Base-by-base conservation (phyloP, 1,140 invertebrate species). In the Mizuhopecten yessoensis region DNA sequence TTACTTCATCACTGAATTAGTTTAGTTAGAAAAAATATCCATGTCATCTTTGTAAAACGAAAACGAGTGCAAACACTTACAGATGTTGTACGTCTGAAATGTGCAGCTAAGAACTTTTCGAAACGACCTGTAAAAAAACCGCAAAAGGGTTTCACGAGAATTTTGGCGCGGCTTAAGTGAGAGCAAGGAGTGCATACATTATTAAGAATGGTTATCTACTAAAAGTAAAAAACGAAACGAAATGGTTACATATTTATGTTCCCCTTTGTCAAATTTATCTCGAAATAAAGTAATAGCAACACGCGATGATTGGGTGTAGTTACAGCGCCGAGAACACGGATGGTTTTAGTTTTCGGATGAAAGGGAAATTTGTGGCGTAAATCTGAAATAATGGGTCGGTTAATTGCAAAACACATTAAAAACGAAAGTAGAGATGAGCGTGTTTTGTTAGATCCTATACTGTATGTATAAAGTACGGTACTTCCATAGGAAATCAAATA, bases 121-220 rank as follows among this genome's bases (percentile, higher is more conserved):
- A 11, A 75, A 29, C 57, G 11, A 75, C n/a, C 15, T 29, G 5
- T n/a, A 9, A 75, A 57, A 57, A 75, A 75, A 75, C 23, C 29
- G n/a, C 57, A n/a, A 75, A 75, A 75, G 57, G 29, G n/a, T 29
- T 75, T 75, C n/a, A 29, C 9, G n/a, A 75, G 57, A 75, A 75
- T 75, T 29, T 75, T 75, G 57, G 57, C 57, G 57, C 57, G 57
- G 57, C 29, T n/a, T 29, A 75, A 75, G 23, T n/a, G 57, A 75
- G 57, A 75, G 57, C 57, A 75, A 7, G 2, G 57, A 75, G 57
- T 75, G 57, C 57, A 75, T 75, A 75, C 9, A 75, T 75, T 75
- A 75, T 75, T 75, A 75, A n/a, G 57, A 75, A 75, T 75, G 57
- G 57, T 75, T 75, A 75, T 75, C 57, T 29, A 75, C 57, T 75